Evolutionary conservation across 1,140 invertebrate genomes (phyloP), one percentile per base, ranked within the genome.

Genomic region (Trichonephila clavipes): DNA sequence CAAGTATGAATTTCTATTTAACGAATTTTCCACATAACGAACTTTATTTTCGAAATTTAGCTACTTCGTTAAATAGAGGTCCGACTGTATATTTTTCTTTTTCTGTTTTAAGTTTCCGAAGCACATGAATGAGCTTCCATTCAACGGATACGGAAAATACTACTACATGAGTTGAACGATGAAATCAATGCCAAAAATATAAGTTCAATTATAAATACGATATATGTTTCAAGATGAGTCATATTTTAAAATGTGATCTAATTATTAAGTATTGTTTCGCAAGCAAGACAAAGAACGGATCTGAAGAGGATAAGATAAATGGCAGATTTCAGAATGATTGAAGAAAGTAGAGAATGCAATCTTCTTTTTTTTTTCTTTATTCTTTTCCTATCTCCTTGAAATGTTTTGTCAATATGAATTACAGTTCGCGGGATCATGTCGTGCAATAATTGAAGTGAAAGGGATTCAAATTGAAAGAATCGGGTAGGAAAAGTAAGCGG

Each of bases 191-290:
- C 14, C 28, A 77, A 77, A 77, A 34, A 18, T 34, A 77, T n/a
- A 24, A 24, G 66, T 64, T 64, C 19, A 64, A 64, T 64, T 64
- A 51, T 69, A n/a, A 69, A 18, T 19, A 34, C 16, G 34, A 40
- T 77, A 16, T 19, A 40, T 16, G 21, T 12, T 24, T 64, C 62
- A 64, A 64, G 62, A 64, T 19, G 18, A 69, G 66, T 69, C 66
- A 40, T 77, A 77, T 77, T 77, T 77, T 40, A 77, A 77, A 77
- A 77, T 1, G 72, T 34, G 34, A 77, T 77, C 28, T 77, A 77
- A 77, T 77, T 77, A 34, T 18, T 77, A 40, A 77, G 72, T 34
- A 77, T 77, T 77, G 72, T 77, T 40, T 40, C 72, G 69, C 69
- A 19, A 77, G 28, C 14, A 28, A 77, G 28, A 77, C 72, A 77